Conservation (phyloP, 2,113 vertebrate species). For the Limnothrissa miodon region DNA sequence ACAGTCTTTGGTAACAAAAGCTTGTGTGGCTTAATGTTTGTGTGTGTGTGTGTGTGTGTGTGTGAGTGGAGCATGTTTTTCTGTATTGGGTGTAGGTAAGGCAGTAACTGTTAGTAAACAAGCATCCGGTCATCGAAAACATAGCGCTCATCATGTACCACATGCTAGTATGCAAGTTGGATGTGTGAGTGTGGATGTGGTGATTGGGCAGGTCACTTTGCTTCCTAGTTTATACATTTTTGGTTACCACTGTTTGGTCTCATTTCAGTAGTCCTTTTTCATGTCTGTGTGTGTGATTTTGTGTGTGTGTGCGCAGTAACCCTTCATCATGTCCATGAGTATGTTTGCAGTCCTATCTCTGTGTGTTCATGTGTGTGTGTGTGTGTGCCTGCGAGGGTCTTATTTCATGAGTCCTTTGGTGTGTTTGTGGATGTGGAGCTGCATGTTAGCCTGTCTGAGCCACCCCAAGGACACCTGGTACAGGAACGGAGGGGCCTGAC, state of each 20-base stretch:
- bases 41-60: not conserved
- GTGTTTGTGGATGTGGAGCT: constrained; percentile 13
- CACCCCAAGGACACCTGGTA: constrained; percentile 48
- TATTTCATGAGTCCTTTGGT: not conserved
- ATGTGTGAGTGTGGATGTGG: no score
- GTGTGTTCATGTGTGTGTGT: not conserved
- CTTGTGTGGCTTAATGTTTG: no score
- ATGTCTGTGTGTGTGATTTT: no score
- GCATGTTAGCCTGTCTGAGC: constrained; percentile 35
- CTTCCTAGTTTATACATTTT: no score
- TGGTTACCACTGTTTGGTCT: no score
- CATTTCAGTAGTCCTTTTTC: not conserved
- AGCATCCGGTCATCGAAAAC: no score
- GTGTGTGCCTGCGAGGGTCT: not conserved
- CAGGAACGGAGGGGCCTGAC: constrained; percentile 29
- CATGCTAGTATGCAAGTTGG: no score
- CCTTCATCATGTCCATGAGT: not conserved
- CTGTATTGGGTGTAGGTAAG: no score
- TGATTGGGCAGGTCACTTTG: no score
- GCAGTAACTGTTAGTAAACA: no score
- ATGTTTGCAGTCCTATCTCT: not conserved
- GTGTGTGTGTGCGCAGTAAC: no score
- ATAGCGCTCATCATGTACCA: no score
- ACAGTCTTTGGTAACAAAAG: not conserved
- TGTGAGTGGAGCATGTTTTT: not conserved